Evolutionary conservation across 2,113 vertebrate genomes (phyloP), one percentile per base, ranked within the genome.

Genomic region (Hippolais icterina): DNA sequence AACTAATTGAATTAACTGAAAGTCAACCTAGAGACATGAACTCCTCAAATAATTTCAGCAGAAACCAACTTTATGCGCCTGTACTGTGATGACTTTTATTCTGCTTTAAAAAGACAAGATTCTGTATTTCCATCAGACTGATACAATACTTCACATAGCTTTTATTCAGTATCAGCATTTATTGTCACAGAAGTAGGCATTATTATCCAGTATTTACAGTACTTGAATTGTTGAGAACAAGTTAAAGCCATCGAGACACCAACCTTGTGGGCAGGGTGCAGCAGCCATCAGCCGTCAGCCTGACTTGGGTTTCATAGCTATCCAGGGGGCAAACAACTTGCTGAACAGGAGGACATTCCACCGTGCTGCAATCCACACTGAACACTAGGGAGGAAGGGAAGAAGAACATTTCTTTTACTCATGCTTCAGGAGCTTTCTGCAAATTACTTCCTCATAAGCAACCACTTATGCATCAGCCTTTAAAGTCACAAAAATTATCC

Each of bases 311-410:
- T 97, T 99, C 98, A 20, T 99, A 98, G 98, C 99, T 99, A 92
- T 99, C 99, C 91, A 98, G 92, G 11, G 99, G 98, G 90, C 99
- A 99, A 94, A 98, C 98, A 11, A 98, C 98, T 95, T 99, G 98
- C 81, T 99, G 98, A 83, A 99, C 97, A 35, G 98, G 97, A 84
- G 99, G 99, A 70, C 99, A 99, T 79, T 99, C 99, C 39, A 99
- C 99, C 6, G 98, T 99, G 97, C 98, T 99, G 97, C 98, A 99
- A 87, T 99, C 99, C 96, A 99, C 98, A 56, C 98, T 99, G 97
- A 99, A 99, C 88, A 99, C 99, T 99, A 80, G 0, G 2, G 97
- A 95, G 87, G 41, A 97, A 86, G 70, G 44, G 72, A 64, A 94
- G 47, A 75, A 75, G 16, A 93, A 87, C 79, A 83, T 39, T 54